These are phyloP conservation scores for Gymnodraco acuticeps DNA, from an alignment of 2,797 vertebrate genomes.

Conservation along the genomic window DNA sequence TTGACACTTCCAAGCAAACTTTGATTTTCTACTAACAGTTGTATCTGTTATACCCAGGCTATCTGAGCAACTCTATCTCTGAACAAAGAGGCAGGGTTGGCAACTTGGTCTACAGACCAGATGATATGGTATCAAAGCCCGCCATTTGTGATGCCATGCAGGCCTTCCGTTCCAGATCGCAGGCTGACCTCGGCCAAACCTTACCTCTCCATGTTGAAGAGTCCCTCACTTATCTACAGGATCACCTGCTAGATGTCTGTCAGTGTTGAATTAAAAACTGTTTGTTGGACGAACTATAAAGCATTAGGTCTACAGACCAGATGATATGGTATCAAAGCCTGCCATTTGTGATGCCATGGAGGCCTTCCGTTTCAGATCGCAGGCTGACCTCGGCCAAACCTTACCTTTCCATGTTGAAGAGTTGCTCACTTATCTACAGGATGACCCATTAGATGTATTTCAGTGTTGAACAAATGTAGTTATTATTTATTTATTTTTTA, in stretches of 20 bases:
- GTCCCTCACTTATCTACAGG: conserved; percentile 84
- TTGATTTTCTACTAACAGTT: conserved; percentile 16
- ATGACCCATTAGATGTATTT: conserved; percentile 79
- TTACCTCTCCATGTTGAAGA: conserved; percentile 85
- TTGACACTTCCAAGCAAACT: not conserved
- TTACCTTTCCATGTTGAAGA: conserved; percentile 85
- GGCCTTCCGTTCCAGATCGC: conserved; percentile 81
- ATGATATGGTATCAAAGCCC: conserved; percentile 79
- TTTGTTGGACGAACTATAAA: not conserved
- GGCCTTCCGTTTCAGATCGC: conserved; percentile 81
- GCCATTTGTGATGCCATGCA: conserved; percentile 82
- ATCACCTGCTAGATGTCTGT: conserved; percentile 80
- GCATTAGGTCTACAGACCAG: not conserved
- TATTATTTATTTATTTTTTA: conserved; percentile 33
- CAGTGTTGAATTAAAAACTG: conserved; percentile 53
- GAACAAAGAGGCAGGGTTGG: conserved; percentile 78
- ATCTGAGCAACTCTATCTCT: conserved; percentile 80
- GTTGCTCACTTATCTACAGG: conserved; percentile 84
- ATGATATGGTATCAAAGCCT: conserved; percentile 79
- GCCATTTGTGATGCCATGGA: conserved; percentile 82
- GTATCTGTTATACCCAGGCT: conserved; percentile 80
- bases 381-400: conserved; percentile 78
- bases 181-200: conserved; percentile 78
- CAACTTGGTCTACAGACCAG: conserved; percentile 74
- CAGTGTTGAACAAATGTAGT: conserved; percentile 61